phyloP scores from a whole-genome alignment of 2,888 invertebrate genomes.

The Drosophila anomelani region DNA sequence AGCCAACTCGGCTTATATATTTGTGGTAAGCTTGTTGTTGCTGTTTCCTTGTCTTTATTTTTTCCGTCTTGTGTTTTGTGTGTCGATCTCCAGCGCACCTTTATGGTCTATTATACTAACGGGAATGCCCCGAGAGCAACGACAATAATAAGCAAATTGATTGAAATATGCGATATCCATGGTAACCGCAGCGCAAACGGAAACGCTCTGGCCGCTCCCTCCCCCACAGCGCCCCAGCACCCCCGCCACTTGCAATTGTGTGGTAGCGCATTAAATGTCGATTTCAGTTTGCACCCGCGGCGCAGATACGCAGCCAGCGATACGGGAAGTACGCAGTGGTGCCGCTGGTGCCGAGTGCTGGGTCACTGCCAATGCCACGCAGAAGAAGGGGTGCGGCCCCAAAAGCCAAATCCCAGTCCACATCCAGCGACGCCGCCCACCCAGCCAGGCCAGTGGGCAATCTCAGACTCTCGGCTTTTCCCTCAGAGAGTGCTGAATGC shows the following conservation, averaged over 20 bases:
- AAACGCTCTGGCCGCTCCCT: conserved; percentile 48
- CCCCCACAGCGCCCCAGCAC: background rate
- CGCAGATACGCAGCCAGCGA: conserved; percentile 69
- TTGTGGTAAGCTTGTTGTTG: conserved; percentile 28
- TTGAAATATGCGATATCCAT: conserved; percentile 80
- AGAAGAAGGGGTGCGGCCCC: conserved; percentile 59
- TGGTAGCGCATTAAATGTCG: conserved; percentile 80
- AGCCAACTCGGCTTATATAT: conserved; percentile 25
- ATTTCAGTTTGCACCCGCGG: conserved; percentile 77
- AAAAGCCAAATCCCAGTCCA: conserved; percentile 11
- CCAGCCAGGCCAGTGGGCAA: conserved; percentile 70
- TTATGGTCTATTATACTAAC: conserved; percentile 79
- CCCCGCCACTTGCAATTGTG: conserved; percentile 48
- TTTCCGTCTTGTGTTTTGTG: conserved; percentile 42
- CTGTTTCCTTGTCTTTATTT: conserved; percentile 31
- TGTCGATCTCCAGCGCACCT: conserved; percentile 68
- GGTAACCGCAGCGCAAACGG: conserved; percentile 69
- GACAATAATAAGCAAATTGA: conserved; percentile 76
- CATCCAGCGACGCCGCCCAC: conserved; percentile 63
- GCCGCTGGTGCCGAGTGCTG: conserved; percentile 41
- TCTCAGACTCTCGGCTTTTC: conserved; percentile 33
- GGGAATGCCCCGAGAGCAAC: conserved; percentile 76
- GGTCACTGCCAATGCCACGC: conserved; percentile 75
- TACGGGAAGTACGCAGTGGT: conserved; percentile 58
- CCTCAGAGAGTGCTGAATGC: conserved; percentile 35